Base-by-base conservation (phyloP, 1,140 invertebrate species). In the Sarcophaga peregrina region DNA sequence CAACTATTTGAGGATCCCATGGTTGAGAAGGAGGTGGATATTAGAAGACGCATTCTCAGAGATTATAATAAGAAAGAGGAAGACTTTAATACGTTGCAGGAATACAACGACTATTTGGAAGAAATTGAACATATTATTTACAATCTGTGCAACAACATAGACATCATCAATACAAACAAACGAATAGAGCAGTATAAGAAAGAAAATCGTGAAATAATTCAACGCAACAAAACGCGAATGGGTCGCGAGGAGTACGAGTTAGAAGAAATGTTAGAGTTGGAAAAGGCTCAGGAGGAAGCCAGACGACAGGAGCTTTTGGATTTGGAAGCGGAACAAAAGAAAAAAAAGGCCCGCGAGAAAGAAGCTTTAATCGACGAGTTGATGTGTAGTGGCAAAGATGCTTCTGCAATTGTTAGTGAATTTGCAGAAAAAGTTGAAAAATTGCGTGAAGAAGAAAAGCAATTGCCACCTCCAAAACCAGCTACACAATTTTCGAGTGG, bases 1-100 rank as follows among this genome's bases (percentile, higher is more conserved):
- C 98, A 99, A 88, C 91, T 99, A 7, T 99, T 99, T 90, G 98
- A 99, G 92, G 98, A 99, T 93, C 91, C 98, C 2, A 93, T 93
- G 91, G 96, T 99, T 2, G 98, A 99, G 91, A 99, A 99, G 89
- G 98, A 99, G 93, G 95, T 99, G 9, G 98, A 99, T 86, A 98
- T 99, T 85, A 92, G 98, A 20, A 96, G 96, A 89, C 93, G 95
- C 86, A 94, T 99, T 46, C 89, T 98, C 0, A 95, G 95, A 88
- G 97, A 98, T 90, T 98, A 95, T 86, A 98, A 97, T 86, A 97
- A 98, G 87, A 96, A 95, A 3, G 96, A 97, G 90, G 96, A 97
- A 85, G 97, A 98, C 90, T 99, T 99, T 91, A 86, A 89, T 8
- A 92, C 93, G 5, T 89, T 97, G 52, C 91, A 93, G 78, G 97